A percentile compares a stretch with the other conserved stretches of the same genome.
Conservation (phyloP, 2,797 vertebrate species). For the Trematocara caparti region DNA sequence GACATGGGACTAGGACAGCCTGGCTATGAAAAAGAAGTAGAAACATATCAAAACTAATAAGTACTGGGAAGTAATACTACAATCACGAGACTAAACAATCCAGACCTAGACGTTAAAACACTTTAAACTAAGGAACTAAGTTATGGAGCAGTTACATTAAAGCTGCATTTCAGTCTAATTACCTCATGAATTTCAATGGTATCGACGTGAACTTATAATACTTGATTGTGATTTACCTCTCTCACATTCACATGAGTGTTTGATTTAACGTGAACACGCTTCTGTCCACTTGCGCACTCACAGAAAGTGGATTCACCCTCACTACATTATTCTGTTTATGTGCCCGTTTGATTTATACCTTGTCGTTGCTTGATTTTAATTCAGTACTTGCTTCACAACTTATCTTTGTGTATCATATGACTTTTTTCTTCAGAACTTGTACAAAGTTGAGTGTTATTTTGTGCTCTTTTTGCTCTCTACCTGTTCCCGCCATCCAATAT, state of each 20-base stretch:
- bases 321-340: neutral
- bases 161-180: neutral
- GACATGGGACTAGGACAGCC: neutral
- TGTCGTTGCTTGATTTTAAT: neutral
- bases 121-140: neutral
- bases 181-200: neutral
- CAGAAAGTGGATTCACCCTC: neutral
- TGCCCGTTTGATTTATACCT: neutral
- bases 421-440: neutral
- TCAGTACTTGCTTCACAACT: neutral
- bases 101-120: neutral
- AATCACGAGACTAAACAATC: neutral
- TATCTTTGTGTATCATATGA: neutral
- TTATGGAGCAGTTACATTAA: neutral
- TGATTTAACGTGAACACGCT: neutral
- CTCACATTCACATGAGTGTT: neutral
- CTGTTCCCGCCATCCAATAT: neutral
- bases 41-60: neutral
- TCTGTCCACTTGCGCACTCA: neutral
- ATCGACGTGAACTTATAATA: neutral
- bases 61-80: neutral
- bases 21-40: neutral
- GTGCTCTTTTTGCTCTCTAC: neutral
- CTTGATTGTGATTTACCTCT: neutral
- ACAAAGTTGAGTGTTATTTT: neutral